phyloP scores from a whole-genome alignment of 35 echinoderm and acorn worm species.

The Ptychodera flava region DNA sequence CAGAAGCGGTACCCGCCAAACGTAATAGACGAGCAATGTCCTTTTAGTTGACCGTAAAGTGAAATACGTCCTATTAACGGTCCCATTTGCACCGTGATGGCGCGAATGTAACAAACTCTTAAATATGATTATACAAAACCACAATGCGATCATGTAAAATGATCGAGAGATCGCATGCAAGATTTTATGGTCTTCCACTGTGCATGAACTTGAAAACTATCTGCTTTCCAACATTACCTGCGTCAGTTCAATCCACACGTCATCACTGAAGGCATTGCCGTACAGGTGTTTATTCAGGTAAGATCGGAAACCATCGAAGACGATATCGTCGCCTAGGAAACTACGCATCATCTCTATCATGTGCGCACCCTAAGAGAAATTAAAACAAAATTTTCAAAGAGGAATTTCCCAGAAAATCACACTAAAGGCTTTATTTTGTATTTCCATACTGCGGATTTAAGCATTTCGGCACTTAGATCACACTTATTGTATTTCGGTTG shows the following conservation, averaged over 20 bases:
- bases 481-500: no score
- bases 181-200: background rate
- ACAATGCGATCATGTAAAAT: background rate
- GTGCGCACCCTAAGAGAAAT: background rate
- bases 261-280: background rate
- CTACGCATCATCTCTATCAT: background rate
- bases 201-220: background rate
- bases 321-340: background rate
- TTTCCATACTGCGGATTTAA: background rate
- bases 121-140: background rate
- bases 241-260: background rate
- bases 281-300: background rate
- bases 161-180: background rate
- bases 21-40: no score
- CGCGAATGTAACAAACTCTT: background rate
- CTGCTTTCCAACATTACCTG: background rate
- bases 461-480: background rate
- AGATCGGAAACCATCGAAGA: background rate
- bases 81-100: background rate
- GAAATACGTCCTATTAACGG: background rate
- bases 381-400: background rate
- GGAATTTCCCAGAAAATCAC: no score
- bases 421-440: no score
- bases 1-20: no score
- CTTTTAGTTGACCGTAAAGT: no score